Evolutionary conservation across 2,113 vertebrate species (phyloP), one percentile per base, ranked within the genome.

Genomic region (Heptranchias perlo): DNA sequence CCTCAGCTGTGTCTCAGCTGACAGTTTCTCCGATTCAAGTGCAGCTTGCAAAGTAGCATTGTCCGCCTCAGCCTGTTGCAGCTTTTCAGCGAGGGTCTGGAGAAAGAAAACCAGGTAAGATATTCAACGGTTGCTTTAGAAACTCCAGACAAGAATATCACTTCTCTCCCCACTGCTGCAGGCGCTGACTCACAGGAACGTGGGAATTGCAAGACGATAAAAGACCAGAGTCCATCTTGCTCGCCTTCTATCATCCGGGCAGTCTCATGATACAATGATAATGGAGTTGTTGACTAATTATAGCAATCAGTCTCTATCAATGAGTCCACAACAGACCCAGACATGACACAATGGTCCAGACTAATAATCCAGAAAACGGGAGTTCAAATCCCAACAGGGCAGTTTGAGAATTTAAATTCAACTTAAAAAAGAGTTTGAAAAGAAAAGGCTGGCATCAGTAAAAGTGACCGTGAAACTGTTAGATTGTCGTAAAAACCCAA

Each of bases 41-140:
- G 92, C 96, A 62, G 96, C 97, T 25, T 96, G 96, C 52, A 98
- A 93, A 73, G 97, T 97, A 1, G 76, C 96, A 61, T 98, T 96
- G 94, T 99, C 98, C 95, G 97, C 96, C 96, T 99, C 98, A 97
- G 98, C 98, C 96, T 98, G 97, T 96, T 98, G 97, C 97, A 99
- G 98, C 96, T 98, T 98, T 96, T 97, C 97, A 1, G 97, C 97
- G 54, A 99, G 97, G 54, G 97, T 97, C 99, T 99, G 97, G 73
- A 96, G 89, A 96, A 95, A n/a, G 31, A 28, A 89, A 35, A 96
- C 69, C 93, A 67, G 67, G 5, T 28, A 47, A 76, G 31, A 96
- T 96, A 35, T 62, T 62, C 54, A 92, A 62, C 21, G 4, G 4
- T n/a, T 92, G 35, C 35, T 62, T 62, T 1, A 92, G 61, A n/a